Evolutionary conservation across 2,888 invertebrate genomes (phyloP), one percentile per base, ranked within the genome.

Genomic region (Ametastegia equiseti): DNA sequence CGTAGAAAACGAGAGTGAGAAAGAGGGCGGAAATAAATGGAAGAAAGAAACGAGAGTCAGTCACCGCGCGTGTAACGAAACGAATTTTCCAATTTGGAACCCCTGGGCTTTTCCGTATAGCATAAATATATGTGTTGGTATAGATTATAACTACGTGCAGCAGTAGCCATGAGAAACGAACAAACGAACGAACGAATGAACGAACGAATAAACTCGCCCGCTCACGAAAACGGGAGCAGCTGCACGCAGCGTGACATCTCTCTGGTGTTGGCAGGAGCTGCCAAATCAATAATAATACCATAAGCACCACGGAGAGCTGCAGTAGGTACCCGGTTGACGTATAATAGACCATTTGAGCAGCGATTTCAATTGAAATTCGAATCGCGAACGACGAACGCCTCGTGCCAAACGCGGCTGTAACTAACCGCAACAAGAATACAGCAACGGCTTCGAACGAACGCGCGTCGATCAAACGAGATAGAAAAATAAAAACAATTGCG

Each of bases 241-340:
- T 71, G 71, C 45, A 71, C 71, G 27, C 71, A 71, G 71, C 45
- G 71, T 71, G 47, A 71, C 45, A 30, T 71, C 71, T 63, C 63
- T 71, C 71, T 71, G 71, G 45, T 47, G 23, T 71, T 71, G 71
- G 47, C 71, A 71, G 42, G 42, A 71, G 45, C 42, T 71, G 42
- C 71, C 71, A 47, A 71, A 71, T 71, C 71, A 71, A 71, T 71
- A 71, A 71, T 71, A 71, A 71, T 45, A 71, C 47, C 30, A 36
- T 27, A 45, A 47, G 47, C 71, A 71, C 30, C 27, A 60, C 60
- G 30, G 27, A 9, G 9, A 60, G 60, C 15, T 60, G 19, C n/a
- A n/a, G n/a, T n/a, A n/a, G n/a, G 30, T 30, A 60, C 60, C 60
- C 30, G 23, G 60, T 60, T 30, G 60, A 45, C n/a, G n/a, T 71